Evolutionary conservation across 2,888 invertebrate species (phyloP), one percentile per base, ranked within the genome.

Genomic region (Artemia sp.): DNA sequence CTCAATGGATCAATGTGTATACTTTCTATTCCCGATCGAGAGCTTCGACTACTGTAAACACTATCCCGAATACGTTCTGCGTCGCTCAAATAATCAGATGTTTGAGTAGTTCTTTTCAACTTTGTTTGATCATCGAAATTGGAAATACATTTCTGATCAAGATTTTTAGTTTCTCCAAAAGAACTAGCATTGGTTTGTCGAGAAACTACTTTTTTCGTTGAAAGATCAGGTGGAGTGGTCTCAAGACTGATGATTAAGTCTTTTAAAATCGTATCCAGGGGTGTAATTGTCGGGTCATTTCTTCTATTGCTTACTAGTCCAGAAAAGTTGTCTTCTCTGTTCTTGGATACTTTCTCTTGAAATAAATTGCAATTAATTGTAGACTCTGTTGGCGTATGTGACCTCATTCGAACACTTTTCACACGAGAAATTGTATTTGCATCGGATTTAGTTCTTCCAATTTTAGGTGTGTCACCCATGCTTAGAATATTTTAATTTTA

Each of bases 31-130:
- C 64, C 64, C n/a, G 64, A 58, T 58, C 64, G 8, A 24, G 64
- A 58, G 64, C 64, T 58, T 10, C 64, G n/a, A 19, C 14, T 58
- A 24, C 64, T 58, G 64, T 58, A 58, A 58, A 58, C 64, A 58
- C 64, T 58, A 58, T 58, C 64, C 24, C 64, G n/a, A 58, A 58
- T 58, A 19, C 64, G 64, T 58, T 58, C 64, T 10, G 64, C 64
- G 64, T 58, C 64, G 64, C 64, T 58, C 64, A 58, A 58, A 58
- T 58, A 58, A 58, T 58, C 64, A 19, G 64, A 58, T 58, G 64
- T 58, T 58, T 58, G 64, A n/a, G 64, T 58, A n/a, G 64, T 58
- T 24, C 64, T 58, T 58, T 58, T 58, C 10, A 24, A 58, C 24
- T 24, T 58, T 58, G 64, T 8, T 24, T 58, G 64, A 19, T 8